Evolutionary conservation across 2,888 invertebrate species (phyloP), one percentile per base, ranked within the genome.

Genomic region (Strigamia transsilvanica): DNA sequence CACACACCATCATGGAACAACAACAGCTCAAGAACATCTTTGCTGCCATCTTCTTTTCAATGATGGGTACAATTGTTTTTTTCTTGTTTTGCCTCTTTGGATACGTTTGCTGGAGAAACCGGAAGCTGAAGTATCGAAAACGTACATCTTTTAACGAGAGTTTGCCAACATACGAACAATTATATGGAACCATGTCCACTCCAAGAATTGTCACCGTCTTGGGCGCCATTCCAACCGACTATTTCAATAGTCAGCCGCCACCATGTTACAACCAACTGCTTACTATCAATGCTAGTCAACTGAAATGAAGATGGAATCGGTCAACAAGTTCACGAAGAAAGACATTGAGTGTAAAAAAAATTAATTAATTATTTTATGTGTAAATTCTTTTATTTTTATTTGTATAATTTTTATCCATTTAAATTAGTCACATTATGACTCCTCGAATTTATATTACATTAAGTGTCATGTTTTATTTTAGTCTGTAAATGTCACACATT

Each of bases 51-150:
- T 66, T 66, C 21, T 66, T 66, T 21, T 66, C 61, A 6, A 66
- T 66, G 61, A 23, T 66, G 61, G 61, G 18, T 21, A 66, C 61
- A 21, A 23, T 66, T 12, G 3, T 66, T 5, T 23, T 66, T 23
- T 66, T 66, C 61, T 12, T 66, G 23, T 21, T 66, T 23, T 66
- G 61, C 23, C 23, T 66, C 10, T 23, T 66, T 12, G 61, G 61
- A 23, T 66, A 66, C 23, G 61, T 66, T 66, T 66, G 61, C 21
- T 66, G 61, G 61, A 66, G 21, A 66, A 66, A 66, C 23, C n/a
- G 9, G 23, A 66, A 4, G 7, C 12, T 66, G 23, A 66, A 66
- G 23, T 1, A 23, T 5, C 6, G 21, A 23, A 23, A 66, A 21
- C 23, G 6, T 1, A 23, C 21, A 21, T 9, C 10, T 66, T 21